These are phyloP conservation scores for Dendroctonus valens DNA, from an alignment of 1,140 invertebrate species.

Conservation along the genomic window DNA sequence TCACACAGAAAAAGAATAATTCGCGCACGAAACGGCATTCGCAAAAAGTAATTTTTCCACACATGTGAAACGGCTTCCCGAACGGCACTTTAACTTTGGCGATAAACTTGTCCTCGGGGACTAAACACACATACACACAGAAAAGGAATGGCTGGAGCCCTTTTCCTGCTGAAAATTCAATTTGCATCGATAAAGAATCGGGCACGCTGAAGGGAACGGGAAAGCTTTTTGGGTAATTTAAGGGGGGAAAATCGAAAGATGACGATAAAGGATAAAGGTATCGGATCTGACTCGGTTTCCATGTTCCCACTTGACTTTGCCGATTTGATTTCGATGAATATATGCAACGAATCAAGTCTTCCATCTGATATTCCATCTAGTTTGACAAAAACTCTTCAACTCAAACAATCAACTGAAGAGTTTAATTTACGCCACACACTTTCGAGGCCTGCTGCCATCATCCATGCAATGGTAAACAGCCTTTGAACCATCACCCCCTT, in stretches of 20 bases:
- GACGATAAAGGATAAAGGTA: background rate
- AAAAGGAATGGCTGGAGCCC: conserved; percentile 9
- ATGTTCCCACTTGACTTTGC: background rate
- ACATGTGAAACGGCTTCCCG: background rate
- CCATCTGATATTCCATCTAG: too few relatives aligned
- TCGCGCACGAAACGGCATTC: too few relatives aligned
- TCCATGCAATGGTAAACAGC: too few relatives aligned
- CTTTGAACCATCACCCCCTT: too few relatives aligned
- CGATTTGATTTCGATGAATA: background rate
- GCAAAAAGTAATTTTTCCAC: conserved; percentile 7
- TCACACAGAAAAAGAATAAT: too few relatives aligned
- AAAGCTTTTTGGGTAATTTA: conserved; percentile 6
- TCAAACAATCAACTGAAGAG: too few relatives aligned
- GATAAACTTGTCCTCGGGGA: conserved; percentile 18
- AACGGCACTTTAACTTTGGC: conserved; percentile 21
- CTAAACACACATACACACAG: conserved; percentile 12
- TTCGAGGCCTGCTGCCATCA: too few relatives aligned
- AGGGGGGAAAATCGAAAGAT: background rate
- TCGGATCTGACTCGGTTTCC: background rate
- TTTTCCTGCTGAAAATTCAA: conserved; percentile 10
- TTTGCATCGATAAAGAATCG: conserved; percentile 22
- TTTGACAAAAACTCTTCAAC: too few relatives aligned
- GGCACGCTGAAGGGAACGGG: background rate
- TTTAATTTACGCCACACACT: too few relatives aligned
- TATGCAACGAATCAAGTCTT: background rate